Evolutionary conservation across 2,888 invertebrate species (phyloP), one percentile per base, ranked within the genome.

Genomic region (Slavum lentiscoides): DNA sequence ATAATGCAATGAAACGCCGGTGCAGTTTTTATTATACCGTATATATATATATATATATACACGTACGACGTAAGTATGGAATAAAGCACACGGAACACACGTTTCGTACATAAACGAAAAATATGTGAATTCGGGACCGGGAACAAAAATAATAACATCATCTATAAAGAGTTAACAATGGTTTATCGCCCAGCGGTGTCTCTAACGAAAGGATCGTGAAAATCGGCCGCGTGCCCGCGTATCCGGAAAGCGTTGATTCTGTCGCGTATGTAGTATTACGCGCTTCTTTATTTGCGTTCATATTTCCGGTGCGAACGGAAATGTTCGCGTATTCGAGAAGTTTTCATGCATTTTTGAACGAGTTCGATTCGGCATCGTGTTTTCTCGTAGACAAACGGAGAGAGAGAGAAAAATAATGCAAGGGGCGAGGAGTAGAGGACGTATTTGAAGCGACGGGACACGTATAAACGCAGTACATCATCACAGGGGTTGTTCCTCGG

Each of bases 381-480:
- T 43, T 39, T 30, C 68, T 49, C 61, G 77, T 69, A 77, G 77
- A 64, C 68, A 37, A 69, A 69, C 77, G 11, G 59, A n/a, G 21
- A 61, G 21, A 43, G 58, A 39, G 19, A 17, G 8, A 23, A 53
- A 68, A 53, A 70, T 13, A 74, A 49, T 13, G 53, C 30, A 37
- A 17, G 37, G 21, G n/a, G n/a, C 55, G 70, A 62, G 62, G 11
- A 55, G 58, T 43, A 43, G 69, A 58, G 19, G 49, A 15, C 1
- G 19, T n/a, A 73, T 67, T 58, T 17, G 66, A 67, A 62, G 55
- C 66, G 66, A 67, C 19, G 74, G 21, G 66, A 74, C 77, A 77
- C 77, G 77, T 77, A 77, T 70, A 69, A 69, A 53, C 53, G 77
- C 77, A 69, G 77, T 77, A 69, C 77, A 77, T 77, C 77, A 77